phyloP scores from a whole-genome alignment of 2,113 vertebrate genomes.

The Cyanoderma ruficeps region DNA sequence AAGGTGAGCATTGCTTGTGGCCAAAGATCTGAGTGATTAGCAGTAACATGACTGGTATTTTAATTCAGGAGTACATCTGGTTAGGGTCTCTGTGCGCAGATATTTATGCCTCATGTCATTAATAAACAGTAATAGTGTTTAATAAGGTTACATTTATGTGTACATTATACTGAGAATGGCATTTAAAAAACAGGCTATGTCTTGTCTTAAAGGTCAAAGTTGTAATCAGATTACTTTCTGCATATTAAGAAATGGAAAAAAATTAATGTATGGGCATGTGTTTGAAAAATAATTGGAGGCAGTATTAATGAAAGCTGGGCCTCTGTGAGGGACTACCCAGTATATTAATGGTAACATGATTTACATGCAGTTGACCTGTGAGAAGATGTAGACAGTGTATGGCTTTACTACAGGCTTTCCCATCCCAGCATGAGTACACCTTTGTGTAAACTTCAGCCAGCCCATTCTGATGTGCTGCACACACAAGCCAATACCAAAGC shows the following conservation, averaged over 20 bases:
- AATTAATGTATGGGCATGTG: neutral
- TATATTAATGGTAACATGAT: neutral
- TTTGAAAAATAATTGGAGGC: neutral
- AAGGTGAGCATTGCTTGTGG: neutral
- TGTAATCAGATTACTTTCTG: neutral
- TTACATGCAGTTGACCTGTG: neutral
- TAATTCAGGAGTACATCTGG: neutral
- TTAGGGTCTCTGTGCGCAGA: neutral
- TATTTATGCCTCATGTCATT: neutral
- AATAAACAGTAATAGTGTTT: neutral
- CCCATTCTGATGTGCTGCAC: neutral
- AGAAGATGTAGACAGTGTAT: neutral
- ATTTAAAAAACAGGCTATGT: neutral
- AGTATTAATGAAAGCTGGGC: neutral
- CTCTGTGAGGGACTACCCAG: neutral
- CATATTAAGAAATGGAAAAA: neutral
- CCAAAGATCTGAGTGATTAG: neutral
- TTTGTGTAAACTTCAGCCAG: neutral
- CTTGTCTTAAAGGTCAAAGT: slow-evolving; percentile 25
- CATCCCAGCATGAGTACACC: neutral
- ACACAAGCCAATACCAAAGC: neutral
- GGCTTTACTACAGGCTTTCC: neutral
- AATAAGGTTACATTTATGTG: neutral
- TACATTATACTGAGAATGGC: neutral
- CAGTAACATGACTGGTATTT: neutral